Conservation (phyloP, 2,797 vertebrate species). For the Apodemus agrarius region DNA sequence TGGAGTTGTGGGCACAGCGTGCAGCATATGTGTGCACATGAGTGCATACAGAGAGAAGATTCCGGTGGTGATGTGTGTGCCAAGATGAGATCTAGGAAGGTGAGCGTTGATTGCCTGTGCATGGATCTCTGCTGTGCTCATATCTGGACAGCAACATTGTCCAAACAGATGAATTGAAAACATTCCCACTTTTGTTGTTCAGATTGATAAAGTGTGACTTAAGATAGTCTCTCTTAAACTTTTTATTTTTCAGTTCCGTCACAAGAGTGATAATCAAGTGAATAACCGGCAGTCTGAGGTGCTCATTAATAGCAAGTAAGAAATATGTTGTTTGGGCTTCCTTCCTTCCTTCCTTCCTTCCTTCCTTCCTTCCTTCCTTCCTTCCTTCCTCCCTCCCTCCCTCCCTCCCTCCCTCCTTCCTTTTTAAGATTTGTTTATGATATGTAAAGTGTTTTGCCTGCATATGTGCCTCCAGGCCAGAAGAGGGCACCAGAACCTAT, state of each 20-base stretch:
- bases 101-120: not conserved
- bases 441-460: not conserved
- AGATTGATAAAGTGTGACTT: not conserved
- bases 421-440: too few species aligned
- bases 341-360: too few species aligned
- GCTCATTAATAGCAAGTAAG: slow-evolving; percentile 90
- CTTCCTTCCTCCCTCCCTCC: too few species aligned
- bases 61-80: not conserved
- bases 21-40: too few species aligned
- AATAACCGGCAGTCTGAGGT: slow-evolving; percentile 91
- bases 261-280: slow-evolving; percentile 90
- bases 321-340: not conserved
- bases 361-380: too few species aligned
- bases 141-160: not conserved
- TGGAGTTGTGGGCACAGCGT: not conserved
- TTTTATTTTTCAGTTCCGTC: slow-evolving; percentile 87
- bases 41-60: not conserved
- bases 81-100: not conserved
- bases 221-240: slow-evolving; percentile 41
- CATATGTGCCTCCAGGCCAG: not conserved
- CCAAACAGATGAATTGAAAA: not conserved
- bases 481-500: not conserved
- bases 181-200: not conserved
- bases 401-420: too few species aligned
- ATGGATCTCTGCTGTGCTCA: not conserved